phyloP scores from a whole-genome alignment of 1,140 invertebrate species.

The Drosophila bocki region DNA sequence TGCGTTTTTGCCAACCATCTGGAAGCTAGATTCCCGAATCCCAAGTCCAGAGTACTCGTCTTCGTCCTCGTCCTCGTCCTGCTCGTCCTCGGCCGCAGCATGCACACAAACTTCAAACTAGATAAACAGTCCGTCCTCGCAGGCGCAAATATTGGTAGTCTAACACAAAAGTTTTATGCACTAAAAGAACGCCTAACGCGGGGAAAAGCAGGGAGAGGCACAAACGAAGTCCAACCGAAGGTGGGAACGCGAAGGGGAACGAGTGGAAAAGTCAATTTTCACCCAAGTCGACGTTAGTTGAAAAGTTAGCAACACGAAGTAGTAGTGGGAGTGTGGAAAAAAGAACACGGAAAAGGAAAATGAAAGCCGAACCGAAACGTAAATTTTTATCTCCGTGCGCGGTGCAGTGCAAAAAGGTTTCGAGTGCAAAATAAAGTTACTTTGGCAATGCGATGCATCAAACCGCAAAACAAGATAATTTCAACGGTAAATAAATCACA shows the following conservation, averaged over 20 bases:
- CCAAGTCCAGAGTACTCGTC: not conserved
- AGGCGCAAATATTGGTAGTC: conserved; percentile 78
- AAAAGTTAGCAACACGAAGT: conserved; percentile 72
- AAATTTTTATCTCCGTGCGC: conserved; percentile 74
- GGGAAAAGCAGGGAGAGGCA: not conserved
- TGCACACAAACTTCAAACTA: conserved; percentile 65
- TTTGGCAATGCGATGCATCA: conserved; percentile 81
- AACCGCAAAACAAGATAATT: conserved; percentile 84
- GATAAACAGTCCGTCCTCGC: conserved; percentile 68
- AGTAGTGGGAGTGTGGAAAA: conserved; percentile 5
- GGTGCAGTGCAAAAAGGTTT: conserved; percentile 78
- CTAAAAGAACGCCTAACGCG: conserved; percentile 51
- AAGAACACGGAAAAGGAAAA: conserved; percentile 41
- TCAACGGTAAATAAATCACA: conserved; percentile 84
- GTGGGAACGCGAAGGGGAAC: not conserved
- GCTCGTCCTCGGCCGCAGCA: conserved; percentile 41
- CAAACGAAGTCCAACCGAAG: conserved; percentile 2
- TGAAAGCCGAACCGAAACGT: conserved; percentile 66
- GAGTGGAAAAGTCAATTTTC: conserved; percentile 72
- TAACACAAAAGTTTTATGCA: conserved; percentile 78
- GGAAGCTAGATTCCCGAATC: conserved; percentile 4
- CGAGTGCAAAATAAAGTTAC: conserved; percentile 83
- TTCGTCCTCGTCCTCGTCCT: conserved; percentile 7
- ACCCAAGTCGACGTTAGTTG: conserved; percentile 78
- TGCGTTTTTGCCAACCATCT: conserved; percentile 56